These are phyloP conservation scores for Paedocypris micromegethes DNA, from an alignment of 2,797 vertebrate species.

Conservation along the genomic window DNA sequence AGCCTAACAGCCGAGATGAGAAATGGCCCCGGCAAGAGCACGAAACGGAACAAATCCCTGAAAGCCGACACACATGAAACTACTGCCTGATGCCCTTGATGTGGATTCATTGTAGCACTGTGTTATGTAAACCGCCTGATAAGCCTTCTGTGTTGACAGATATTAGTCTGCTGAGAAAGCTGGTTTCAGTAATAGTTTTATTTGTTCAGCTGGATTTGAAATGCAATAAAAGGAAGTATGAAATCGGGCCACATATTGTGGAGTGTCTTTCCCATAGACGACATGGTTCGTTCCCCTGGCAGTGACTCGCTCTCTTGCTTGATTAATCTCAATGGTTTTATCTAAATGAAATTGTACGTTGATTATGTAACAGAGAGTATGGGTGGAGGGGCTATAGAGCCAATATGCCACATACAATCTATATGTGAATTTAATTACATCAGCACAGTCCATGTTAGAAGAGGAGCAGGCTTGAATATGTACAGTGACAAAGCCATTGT, in stretches of 20 bases:
- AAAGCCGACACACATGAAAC: slow-evolving; percentile 4
- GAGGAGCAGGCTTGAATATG: neutral
- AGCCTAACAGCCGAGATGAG: slow-evolving; percentile 15
- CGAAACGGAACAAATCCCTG: neutral
- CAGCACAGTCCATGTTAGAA: neutral
- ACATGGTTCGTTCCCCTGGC: too few relatives aligned
- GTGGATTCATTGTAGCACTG: slow-evolving; percentile 23
- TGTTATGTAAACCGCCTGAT: slow-evolving; percentile 28
- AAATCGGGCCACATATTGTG: neutral
- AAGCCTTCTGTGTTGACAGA: slow-evolving; percentile 25
- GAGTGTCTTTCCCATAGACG: neutral
- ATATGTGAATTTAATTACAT: slow-evolving; percentile 21
- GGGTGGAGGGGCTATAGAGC: slow-evolving; percentile 8
- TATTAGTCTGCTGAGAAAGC: slow-evolving; percentile 20
- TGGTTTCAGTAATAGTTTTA: slow-evolving; percentile 5
- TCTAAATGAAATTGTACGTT: slow-evolving; percentile 36
- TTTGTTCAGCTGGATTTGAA: slow-evolving; percentile 11
- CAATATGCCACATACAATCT: neutral
- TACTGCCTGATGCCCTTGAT: slow-evolving; percentile 9
- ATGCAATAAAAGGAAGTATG: slow-evolving; percentile 19
- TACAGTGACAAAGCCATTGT: neutral
- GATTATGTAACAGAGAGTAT: slow-evolving; percentile 33
- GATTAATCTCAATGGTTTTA: slow-evolving; percentile 24
- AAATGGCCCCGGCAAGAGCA: slow-evolving; percentile 17
- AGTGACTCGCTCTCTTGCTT: neutral